Conservation (phyloP, 2,113 vertebrate genomes). For the Solea senegalensis region DNA sequence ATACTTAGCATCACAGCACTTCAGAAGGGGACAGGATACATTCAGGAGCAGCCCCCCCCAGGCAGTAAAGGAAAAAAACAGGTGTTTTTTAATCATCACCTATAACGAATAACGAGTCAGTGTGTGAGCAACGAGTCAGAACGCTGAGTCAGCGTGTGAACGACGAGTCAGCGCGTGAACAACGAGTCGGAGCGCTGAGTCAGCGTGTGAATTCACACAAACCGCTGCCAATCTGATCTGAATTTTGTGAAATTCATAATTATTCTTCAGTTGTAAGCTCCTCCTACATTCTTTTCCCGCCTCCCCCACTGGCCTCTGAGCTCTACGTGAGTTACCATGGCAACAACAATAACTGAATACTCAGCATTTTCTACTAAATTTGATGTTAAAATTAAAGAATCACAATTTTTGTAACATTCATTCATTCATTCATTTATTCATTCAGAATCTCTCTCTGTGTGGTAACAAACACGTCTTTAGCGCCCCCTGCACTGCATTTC, state of each 20-base stretch:
- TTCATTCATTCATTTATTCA: neutral
- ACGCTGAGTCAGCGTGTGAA: too few species aligned
- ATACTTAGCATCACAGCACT: slow-evolving; percentile 73
- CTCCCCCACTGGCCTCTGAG: neutral
- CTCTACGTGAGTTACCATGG: too few species aligned
- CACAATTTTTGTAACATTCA: slow-evolving; percentile 39
- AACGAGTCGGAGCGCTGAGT: too few species aligned
- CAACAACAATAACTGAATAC: too few species aligned
- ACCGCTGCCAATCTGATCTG: too few species aligned
- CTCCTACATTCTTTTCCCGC: too few species aligned
- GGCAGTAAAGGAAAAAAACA: slow-evolving; percentile 41
- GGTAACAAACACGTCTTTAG: neutral
- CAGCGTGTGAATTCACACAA: too few species aligned
- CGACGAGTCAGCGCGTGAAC: too few species aligned
- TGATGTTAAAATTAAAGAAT: neutral
- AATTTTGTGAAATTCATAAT: neutral
- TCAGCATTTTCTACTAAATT: too few species aligned
- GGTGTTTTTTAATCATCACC: too few species aligned
- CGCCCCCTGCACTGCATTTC: slow-evolving; percentile 35
- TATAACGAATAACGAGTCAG: too few species aligned
- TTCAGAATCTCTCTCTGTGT: slow-evolving; percentile 57
- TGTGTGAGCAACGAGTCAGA: too few species aligned
- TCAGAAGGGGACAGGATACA: slow-evolving; percentile 74
- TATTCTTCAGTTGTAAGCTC: slow-evolving; percentile 7
- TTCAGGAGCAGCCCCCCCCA: slow-evolving; percentile 64